Percentiles rank a stretch among this genome's conserved stretches.
Evolutionary conservation across 2,797 vertebrate species (phyloP).

Genomic region (Peromyscus melanophrys): DNA sequence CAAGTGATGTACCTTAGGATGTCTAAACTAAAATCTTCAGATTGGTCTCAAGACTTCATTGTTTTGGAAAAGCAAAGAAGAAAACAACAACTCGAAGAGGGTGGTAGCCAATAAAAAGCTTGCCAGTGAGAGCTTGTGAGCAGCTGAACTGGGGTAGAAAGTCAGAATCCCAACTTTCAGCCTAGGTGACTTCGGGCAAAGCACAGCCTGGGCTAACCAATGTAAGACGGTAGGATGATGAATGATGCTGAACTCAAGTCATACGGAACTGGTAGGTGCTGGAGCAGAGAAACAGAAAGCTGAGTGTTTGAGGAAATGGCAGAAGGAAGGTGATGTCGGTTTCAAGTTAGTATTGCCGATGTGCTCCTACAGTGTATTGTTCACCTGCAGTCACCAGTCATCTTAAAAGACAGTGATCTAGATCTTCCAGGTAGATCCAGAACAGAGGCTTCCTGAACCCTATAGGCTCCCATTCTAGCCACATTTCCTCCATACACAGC

Average conservation of each 20-base stretch:
- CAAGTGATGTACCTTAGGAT: background rate
- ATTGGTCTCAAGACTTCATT: background rate
- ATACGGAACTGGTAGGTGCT: fast-evolving
- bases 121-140: background rate
- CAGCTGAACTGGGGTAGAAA: background rate
- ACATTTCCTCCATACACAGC: too few relatives aligned
- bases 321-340: background rate
- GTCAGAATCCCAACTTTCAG: background rate
- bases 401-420: background rate
- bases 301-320: background rate
- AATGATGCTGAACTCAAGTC: background rate
- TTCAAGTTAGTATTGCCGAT: background rate
- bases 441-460: background rate
- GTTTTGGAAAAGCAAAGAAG: constrained; percentile 30
- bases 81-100: background rate
- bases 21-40: constrained; percentile 14
- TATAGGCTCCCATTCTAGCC: background rate
- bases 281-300: background rate
- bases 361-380: background rate
- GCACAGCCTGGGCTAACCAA: background rate
- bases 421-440: background rate
- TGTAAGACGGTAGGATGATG: background rate
- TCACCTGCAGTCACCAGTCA: background rate
- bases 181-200: background rate
- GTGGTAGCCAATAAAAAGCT: background rate